Evolutionary conservation across 2,888 invertebrate genomes (phyloP).

Genomic region (Byasa hedistus): DNA sequence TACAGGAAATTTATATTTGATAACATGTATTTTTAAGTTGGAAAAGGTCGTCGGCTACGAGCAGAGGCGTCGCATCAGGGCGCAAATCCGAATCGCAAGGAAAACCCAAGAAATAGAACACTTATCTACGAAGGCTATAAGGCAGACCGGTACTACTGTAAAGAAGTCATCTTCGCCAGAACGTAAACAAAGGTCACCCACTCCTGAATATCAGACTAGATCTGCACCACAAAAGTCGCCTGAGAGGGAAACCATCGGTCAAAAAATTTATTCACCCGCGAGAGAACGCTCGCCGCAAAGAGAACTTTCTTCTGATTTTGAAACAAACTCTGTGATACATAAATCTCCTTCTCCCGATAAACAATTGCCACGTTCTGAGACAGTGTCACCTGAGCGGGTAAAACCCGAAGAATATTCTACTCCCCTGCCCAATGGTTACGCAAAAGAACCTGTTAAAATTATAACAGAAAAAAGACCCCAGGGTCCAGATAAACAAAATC

Average conservation of each 20-base stretch:
- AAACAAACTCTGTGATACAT: constrained; percentile 34
- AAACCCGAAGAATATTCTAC: constrained; percentile 42
- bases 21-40: constrained; percentile 82
- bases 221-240: constrained; percentile 41
- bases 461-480: constrained; percentile 44
- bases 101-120: constrained; percentile 75
- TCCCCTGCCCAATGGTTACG: constrained; percentile 51
- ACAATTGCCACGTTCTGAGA: constrained; percentile 16
- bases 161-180: constrained; percentile 44
- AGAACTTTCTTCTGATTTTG: constrained; percentile 39
- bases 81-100: constrained; percentile 87
- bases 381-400: constrained; percentile 33
- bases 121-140: constrained; percentile 45
- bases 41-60: constrained; percentile 89
- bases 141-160: constrained; percentile 44
- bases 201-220: constrained; percentile 48
- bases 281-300: constrained; percentile 34
- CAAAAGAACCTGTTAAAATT: constrained; percentile 46
- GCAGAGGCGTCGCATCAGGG: constrained; percentile 86
- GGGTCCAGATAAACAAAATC: constrained; percentile 56
- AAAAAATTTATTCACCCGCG: constrained; percentile 52
- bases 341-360: constrained; percentile 24
- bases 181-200: constrained; percentile 36
- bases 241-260: constrained; percentile 44
- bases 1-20: too few relatives aligned